Evolutionary conservation across 2,113 vertebrate genomes (phyloP).

Genomic region (Protobothrops mucrosquamatus): DNA sequence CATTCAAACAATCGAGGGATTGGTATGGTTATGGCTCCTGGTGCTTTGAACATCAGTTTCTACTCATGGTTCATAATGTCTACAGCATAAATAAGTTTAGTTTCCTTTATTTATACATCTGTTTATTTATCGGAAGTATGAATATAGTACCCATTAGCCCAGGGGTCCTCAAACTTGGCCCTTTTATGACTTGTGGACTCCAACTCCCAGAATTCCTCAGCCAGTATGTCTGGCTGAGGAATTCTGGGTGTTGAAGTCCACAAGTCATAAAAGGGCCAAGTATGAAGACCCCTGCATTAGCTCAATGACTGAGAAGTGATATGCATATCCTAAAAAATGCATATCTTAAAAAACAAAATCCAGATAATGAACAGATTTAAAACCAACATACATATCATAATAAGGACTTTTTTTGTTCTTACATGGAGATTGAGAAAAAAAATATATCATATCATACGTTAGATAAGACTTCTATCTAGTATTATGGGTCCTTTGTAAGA

Average conservation of each 20-base stretch:
- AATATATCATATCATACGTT: not conserved
- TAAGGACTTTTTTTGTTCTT: not conserved
- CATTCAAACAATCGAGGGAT: not conserved
- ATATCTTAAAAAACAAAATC: not conserved
- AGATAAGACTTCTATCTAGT: not conserved
- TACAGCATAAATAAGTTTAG: not conserved
- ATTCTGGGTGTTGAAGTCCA: too few species aligned
- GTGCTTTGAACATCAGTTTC: not conserved
- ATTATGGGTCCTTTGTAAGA: not conserved
- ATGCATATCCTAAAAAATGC: not conserved
- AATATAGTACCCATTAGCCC: not conserved
- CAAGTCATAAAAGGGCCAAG: too few species aligned
- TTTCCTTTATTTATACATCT: not conserved
- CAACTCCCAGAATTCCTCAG: too few species aligned
- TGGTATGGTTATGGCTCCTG: not conserved
- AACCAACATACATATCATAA: not conserved
- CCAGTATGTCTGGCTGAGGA: too few species aligned
- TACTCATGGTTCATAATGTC: too few species aligned
- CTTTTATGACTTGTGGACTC: too few species aligned
- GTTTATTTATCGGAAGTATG: not conserved
- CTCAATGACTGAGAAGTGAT: not conserved
- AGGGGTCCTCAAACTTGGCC: too few species aligned
- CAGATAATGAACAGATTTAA: not conserved
- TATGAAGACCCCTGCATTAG: not conserved
- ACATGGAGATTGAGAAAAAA: not conserved